Conservation (phyloP, 2,113 vertebrate genomes). For the Arothron firmamentum region DNA sequence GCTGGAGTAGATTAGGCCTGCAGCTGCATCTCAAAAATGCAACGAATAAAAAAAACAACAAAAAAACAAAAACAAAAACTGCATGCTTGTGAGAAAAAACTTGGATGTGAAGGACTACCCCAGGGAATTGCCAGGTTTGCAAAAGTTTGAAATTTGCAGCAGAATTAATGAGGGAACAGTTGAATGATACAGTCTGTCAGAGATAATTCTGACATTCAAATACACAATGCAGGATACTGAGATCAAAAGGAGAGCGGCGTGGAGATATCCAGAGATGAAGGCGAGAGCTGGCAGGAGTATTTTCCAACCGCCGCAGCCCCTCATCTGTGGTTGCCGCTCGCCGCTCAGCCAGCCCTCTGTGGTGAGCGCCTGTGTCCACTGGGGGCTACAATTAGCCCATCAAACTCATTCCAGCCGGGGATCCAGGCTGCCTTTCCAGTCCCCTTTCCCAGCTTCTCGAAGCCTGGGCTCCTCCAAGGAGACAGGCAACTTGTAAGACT, state of each 20-base stretch:
- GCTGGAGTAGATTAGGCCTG: conserved; percentile 21
- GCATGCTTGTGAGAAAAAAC: conserved; percentile 29
- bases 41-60: background rate
- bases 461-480: conserved; percentile 67
- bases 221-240: conserved; percentile 13
- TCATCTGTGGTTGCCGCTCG: conserved; percentile 29
- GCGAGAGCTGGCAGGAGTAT: conserved; percentile 30
- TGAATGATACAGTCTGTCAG: background rate
- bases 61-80: background rate
- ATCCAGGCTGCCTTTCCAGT: conserved; percentile 56
- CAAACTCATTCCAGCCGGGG: conserved; percentile 74
- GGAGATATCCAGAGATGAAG: conserved; percentile 32
- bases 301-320: conserved; percentile 30
- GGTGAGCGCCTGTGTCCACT: conserved; percentile 75
- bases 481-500: conserved; percentile 76
- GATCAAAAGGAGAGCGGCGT: conserved; percentile 33
- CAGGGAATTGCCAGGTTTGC: conserved; percentile 3
- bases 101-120: conserved; percentile 4
- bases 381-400: conserved; percentile 81
- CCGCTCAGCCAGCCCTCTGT: conserved; percentile 57
- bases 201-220: conserved; percentile 24
- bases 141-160: conserved; percentile 5
- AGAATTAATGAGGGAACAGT: background rate
- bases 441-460: conserved; percentile 55
- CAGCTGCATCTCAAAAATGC: conserved; percentile 5